phyloP scores from a whole-genome alignment of 2,797 vertebrate genomes.

The Antrozous pallidus region DNA sequence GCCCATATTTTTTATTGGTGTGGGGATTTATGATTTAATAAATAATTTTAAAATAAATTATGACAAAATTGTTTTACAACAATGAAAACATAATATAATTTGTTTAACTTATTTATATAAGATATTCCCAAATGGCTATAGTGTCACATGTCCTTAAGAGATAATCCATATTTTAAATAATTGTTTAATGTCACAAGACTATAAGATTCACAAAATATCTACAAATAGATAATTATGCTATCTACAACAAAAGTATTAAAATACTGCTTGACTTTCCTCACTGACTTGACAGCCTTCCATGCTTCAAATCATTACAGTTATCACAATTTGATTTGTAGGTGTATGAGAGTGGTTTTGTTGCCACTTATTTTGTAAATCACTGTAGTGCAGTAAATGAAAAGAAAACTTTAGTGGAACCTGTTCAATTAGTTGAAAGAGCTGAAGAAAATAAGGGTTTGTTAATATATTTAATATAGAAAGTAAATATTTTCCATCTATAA shows the following conservation, averaged over 20 bases:
- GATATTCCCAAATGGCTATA: not conserved
- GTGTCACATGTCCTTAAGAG: not conserved
- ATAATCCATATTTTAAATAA: not conserved
- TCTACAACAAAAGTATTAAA: slow-evolving; percentile 1
- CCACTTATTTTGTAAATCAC: not conserved
- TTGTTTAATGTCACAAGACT: slow-evolving; percentile 29
- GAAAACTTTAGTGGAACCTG: not conserved
- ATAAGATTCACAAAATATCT: not conserved
- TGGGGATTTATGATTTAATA: not conserved
- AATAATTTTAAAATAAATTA: not conserved
- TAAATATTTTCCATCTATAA: not conserved
- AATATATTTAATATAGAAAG: not conserved
- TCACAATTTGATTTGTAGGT: not conserved
- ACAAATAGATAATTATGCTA: slow-evolving; percentile 21
- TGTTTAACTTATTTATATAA: not conserved
- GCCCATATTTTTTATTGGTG: not conserved
- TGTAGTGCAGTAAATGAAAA: not conserved
- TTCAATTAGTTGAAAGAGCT: not conserved
- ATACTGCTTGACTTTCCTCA: not conserved
- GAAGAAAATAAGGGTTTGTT: not conserved
- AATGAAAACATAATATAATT: not conserved
- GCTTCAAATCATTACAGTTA: not conserved
- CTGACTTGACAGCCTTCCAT: not conserved
- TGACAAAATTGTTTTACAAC: not conserved
- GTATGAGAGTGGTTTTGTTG: not conserved